These are phyloP conservation scores for Columba livia DNA, from an alignment of 2,113 vertebrate genomes.

Conservation along the genomic window DNA sequence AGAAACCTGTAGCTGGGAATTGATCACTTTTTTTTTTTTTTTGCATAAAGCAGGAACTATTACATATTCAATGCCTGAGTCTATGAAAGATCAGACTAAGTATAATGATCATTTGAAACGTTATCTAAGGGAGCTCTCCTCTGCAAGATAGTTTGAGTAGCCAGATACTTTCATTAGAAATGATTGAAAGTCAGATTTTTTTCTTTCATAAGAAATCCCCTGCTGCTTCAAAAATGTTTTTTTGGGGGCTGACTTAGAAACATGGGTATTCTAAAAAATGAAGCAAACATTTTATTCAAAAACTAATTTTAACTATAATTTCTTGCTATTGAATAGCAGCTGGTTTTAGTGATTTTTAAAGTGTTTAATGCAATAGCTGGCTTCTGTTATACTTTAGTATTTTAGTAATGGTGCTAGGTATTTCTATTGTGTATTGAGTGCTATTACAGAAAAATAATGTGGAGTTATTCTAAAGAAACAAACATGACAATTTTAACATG, in stretches of 20 bases:
- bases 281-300: neutral
- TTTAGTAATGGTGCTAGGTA: neutral
- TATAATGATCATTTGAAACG: neutral
- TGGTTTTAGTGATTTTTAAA: neutral
- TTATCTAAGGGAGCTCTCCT: neutral
- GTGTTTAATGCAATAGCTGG: neutral
- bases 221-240: too few species aligned
- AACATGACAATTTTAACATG: neutral
- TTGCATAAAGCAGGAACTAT: neutral
- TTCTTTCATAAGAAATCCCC: neutral
- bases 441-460: neutral
- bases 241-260: neutral
- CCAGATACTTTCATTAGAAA: neutral
- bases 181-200: neutral
- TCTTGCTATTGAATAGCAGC: neutral
- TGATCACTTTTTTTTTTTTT: neutral
- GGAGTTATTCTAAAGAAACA: neutral
- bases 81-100: neutral
- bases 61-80: neutral
- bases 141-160: neutral
- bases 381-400: neutral
- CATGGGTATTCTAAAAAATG: neutral
- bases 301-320: neutral
- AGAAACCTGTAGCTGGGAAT: neutral
- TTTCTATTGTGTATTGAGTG: neutral